Evolutionary conservation across 2,888 invertebrate species (phyloP), one percentile per base, ranked within the genome.

Genomic region (Eurois occulta): DNA sequence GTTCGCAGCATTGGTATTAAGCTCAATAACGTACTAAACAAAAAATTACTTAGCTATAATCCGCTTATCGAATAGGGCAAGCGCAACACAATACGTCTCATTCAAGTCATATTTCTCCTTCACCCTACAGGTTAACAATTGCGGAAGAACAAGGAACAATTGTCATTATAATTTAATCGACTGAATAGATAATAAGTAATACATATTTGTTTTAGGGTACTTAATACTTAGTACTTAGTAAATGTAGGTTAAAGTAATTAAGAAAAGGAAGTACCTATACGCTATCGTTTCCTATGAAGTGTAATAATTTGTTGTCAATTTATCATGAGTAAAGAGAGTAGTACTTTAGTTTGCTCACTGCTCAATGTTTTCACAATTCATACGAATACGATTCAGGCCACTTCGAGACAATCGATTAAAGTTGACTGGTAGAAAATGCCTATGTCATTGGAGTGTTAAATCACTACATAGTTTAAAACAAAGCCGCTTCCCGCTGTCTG

Each of bases 121-220:
- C 69, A 85, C 85, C 74, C 52, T 41, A 41, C 28, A 28, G 41
- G 24, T 60, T 43, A 62, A 75, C 60, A 55, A 69, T 67, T 72
- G 77, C 75, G 67, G 82, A 86, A 75, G 65, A n/a, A 43, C 11
- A 28, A 70, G 64, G 28, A 75, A 76, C 80, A 80, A 81, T 67
- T 62, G 72, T 62, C 52, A 55, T 68, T 52, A 46, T 55, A 58
- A 67, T 35, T 58, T 28, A 46, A 62, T 52, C 38, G 35, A 41
- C 10, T 77, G 79, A 78, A 58, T 69, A 58, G 28, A 38, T 52
- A 70, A 52, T 43, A 35, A 65, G n/a, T 41, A 65, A 65, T 18
- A 43, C 65, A 41, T 58, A 65, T 55, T 55, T 21, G 43, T 83
- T 66, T 66, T 83, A 28, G 32, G 28, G 55, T 77, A n/a, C n/a